phyloP scores from a whole-genome alignment of 2,888 invertebrate species.

The Vandiemenella viatica region DNA sequence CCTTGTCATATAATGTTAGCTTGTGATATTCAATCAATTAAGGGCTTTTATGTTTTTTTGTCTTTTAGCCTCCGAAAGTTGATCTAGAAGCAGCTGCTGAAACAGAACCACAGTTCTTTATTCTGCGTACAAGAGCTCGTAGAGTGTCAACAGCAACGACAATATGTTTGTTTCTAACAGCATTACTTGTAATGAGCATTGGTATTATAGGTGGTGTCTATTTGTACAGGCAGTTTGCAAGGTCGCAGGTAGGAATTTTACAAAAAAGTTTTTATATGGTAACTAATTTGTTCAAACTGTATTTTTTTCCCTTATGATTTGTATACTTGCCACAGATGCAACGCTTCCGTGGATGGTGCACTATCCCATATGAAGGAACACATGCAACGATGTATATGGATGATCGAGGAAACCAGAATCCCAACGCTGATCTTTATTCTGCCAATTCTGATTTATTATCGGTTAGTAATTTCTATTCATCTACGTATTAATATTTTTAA shows the following conservation, averaged over 20 bases:
- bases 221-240: slow-evolving; percentile 57
- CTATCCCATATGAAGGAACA: slow-evolving; percentile 38
- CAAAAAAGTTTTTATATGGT: neutral
- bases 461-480: slow-evolving; percentile 12
- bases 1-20: too few species aligned
- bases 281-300: neutral
- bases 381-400: slow-evolving; percentile 14
- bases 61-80: slow-evolving; percentile 24
- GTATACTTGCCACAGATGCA: slow-evolving; percentile 29
- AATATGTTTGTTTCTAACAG: slow-evolving; percentile 50
- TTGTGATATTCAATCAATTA: neutral
- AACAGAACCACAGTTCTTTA: slow-evolving; percentile 28
- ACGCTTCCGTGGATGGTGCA: slow-evolving; percentile 52
- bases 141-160: slow-evolving; percentile 46
- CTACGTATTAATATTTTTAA: too few species aligned
- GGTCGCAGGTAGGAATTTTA: slow-evolving; percentile 26
- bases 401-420: slow-evolving; percentile 13
- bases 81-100: slow-evolving; percentile 33
- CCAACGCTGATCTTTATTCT: slow-evolving; percentile 13
- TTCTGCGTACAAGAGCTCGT: slow-evolving; percentile 33
- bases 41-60: neutral
- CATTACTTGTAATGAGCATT: slow-evolving; percentile 52
- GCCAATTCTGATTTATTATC: slow-evolving; percentile 23
- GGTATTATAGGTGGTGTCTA: slow-evolving; percentile 55
- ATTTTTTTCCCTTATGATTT: neutral